A percentile compares a stretch with the other conserved stretches of the same genome.
These are phyloP conservation scores for Melopsittacus undulatus DNA, from an alignment of 2,797 vertebrate genomes.

Conservation along the genomic window DNA sequence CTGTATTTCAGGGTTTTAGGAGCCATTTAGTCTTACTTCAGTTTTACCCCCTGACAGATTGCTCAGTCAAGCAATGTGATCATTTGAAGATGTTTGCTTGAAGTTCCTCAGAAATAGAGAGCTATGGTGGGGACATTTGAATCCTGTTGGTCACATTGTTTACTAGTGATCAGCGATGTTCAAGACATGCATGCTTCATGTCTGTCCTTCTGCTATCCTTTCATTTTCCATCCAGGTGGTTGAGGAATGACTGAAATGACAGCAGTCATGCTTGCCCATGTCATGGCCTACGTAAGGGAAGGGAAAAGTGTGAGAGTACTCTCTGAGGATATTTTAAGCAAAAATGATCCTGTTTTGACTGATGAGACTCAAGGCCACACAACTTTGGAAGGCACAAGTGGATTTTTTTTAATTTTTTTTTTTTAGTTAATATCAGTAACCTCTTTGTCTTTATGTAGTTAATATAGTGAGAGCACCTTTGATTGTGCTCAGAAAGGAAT, in stretches of 20 bases:
- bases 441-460: conserved; percentile 28
- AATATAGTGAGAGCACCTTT: conserved; percentile 26
- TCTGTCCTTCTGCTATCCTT: background rate
- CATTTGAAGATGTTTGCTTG: background rate
- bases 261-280: background rate
- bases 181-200: rapidly evolving
- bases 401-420: background rate
- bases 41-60: background rate
- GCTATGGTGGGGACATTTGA: background rate
- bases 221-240: background rate
- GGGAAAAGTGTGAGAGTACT: background rate
- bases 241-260: background rate
- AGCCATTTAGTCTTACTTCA: background rate
- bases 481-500: conserved; percentile 46
- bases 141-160: background rate
- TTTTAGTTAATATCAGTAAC: background rate
- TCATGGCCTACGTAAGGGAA: background rate
- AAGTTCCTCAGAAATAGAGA: background rate
- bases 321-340: background rate
- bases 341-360: background rate
- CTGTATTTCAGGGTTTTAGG: background rate
- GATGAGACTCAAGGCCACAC: background rate
- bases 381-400: background rate
- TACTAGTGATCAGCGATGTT: background rate
- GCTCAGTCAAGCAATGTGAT: background rate